Conservation (phyloP, 2,888 invertebrate genomes). For the Coleophora flavipennella region DNA sequence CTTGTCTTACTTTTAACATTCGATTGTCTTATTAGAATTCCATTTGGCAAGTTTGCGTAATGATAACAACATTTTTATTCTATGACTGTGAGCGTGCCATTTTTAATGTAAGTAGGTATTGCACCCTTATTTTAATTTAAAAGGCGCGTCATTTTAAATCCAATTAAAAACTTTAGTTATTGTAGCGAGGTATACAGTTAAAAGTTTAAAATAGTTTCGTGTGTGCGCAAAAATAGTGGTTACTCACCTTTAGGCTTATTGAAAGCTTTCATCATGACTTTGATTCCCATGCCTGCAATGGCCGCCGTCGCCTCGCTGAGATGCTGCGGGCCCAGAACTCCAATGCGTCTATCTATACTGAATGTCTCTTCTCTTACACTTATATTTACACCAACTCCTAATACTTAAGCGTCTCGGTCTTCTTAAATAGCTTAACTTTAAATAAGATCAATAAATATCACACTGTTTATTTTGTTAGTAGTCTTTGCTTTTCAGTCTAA, state of each 20-base stretch:
- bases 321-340: conserved; percentile 41
- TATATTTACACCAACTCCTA: conserved; percentile 28
- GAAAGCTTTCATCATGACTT: conserved; percentile 89
- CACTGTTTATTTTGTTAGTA: conserved; percentile 36
- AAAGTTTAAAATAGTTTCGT: too few species aligned
- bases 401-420: conserved; percentile 18
- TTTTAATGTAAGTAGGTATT: too few species aligned
- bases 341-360: conserved; percentile 19
- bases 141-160: too few species aligned
- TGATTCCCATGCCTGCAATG: conserved; percentile 86
- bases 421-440: conserved; percentile 32
- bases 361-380: conserved; percentile 27
- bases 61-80: too few species aligned
- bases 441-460: conserved; percentile 65
- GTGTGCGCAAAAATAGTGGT: too few species aligned
- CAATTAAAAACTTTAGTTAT: too few species aligned
- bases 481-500: conserved; percentile 38
- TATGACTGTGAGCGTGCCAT: too few species aligned
- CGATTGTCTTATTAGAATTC: too few species aligned
- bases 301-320: conserved; percentile 52
- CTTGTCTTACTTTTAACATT: too few species aligned
- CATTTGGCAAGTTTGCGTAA: too few species aligned
- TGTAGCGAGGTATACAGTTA: too few species aligned
- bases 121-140: too few species aligned
- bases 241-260: conserved; percentile 86